phyloP scores from a whole-genome alignment of 2,888 invertebrate species.

The Mesorhabditis sp. region DNA sequence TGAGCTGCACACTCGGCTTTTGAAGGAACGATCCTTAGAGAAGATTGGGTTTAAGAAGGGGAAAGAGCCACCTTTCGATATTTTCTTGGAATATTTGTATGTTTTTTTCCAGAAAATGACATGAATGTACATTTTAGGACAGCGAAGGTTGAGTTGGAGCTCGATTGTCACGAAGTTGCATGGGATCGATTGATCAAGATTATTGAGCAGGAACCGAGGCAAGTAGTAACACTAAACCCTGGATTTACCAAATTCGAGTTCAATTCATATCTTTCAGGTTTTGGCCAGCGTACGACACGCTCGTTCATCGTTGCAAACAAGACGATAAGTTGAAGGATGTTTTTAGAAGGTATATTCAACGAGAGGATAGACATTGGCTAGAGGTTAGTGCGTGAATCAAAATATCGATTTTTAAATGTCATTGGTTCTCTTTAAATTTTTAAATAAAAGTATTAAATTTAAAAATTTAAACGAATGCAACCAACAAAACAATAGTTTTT shows the following conservation, averaged over 20 bases:
- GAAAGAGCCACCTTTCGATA: background rate
- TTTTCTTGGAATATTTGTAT: background rate
- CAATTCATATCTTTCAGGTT: background rate
- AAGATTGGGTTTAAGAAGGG: background rate
- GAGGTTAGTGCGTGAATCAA: background rate
- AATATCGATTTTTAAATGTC: too few relatives aligned
- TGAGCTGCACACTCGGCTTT: background rate
- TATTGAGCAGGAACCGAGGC: background rate
- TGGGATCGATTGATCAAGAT: background rate
- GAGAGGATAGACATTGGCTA: background rate
- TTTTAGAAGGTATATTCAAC: background rate
- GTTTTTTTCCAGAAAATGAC: background rate
- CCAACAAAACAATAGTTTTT: background rate
- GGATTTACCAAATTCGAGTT: background rate
- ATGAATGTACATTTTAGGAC: background rate
- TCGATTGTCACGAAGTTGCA: background rate
- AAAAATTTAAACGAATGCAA: background rate
- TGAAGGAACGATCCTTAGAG: background rate
- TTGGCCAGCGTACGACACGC: background rate
- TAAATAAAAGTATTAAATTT: too few relatives aligned
- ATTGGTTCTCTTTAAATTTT: too few relatives aligned
- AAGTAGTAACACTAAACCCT: background rate
- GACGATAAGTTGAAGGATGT: background rate
- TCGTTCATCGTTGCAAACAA: background rate
- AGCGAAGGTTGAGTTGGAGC: background rate